These are phyloP conservation scores for Tetramorium parvispinum DNA, from an alignment of 1,140 invertebrate genomes.

Conservation along the genomic window DNA sequence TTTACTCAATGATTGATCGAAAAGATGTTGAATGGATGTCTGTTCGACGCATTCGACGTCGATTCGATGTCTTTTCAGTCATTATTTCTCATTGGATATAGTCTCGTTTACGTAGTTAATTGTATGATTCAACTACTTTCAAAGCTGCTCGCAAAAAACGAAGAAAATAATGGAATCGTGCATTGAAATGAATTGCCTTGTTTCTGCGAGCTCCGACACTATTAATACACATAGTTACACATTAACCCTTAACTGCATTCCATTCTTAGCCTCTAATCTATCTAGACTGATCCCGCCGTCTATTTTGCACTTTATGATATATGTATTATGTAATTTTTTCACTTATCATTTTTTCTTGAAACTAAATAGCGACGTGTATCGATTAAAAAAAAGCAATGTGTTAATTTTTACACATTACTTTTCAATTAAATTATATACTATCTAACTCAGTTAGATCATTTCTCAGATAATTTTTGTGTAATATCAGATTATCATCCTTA, in stretches of 20 bases:
- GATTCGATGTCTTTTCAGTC: too few species aligned
- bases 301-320: not conserved
- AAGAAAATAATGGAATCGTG: not conserved
- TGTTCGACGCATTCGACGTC: too few species aligned
- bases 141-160: slow-evolving; percentile 1
- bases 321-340: not conserved
- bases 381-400: not conserved
- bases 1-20: not conserved
- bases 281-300: not conserved
- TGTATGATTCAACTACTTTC: slow-evolving; percentile 25
- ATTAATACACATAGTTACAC: not conserved
- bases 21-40: too few species aligned
- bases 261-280: not conserved
- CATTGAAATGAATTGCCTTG: not conserved
- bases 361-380: not conserved
- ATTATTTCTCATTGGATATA: too few species aligned
- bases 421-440: not conserved
- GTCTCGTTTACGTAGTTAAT: not conserved
- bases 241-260: slow-evolving; percentile 4
- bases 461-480: not conserved
- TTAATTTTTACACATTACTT: not conserved
- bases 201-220: not conserved
- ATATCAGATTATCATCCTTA: not conserved
- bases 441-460: not conserved
- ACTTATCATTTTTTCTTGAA: not conserved